Base-by-base conservation (phyloP, 2,797 vertebrate species). In the Pangasius mekongensis region DNA sequence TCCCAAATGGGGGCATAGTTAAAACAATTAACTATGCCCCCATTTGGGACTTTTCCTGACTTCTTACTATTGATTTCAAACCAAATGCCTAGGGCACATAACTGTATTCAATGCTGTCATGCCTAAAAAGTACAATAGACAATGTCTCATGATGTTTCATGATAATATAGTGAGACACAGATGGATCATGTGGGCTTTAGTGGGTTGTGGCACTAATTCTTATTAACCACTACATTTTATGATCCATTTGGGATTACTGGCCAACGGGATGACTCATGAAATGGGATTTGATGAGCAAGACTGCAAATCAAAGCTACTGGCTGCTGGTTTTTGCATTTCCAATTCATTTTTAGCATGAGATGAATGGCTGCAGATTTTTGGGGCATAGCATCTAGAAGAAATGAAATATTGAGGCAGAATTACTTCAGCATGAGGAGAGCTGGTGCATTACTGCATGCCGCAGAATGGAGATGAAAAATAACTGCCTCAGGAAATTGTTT, bases 341-440 rank as follows among this genome's bases (percentile, higher is more conserved):
- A 47, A 0, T 67, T 22, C 9, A 20, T 52, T 67, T 84, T 49
- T 67, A 47, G 43, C 9, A 33, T 27, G 85, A 87, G 84, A 81
- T 85, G 71, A 64, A 86, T 67, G 56, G n/a, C 83, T 60, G 52
- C 73, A 88, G 89, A 36, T 71, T 78, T 78, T 81, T 67, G 71
- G 36, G 56, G 54, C 83, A 74, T 66, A 73, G 83, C 78, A 89
- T 87, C 73, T 74, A 88, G 80, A 88, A 66, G 78, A 77, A 88
- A 92, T 89, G 7, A 92, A 90, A 92, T 92, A 91, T 90, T 91
- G 85, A 92, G 49, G 62, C n/a, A 64, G 58, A 91, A 81, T 89
- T 80, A 74, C 73, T 90, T 87, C 78, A 86, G 52, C 58, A n/a
- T 80, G n/a, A 66, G 62, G 30, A 60, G 86, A 83, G 49, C 82